These are phyloP conservation scores for Hapalemur alaotrensis DNA, from an alignment of 2,797 vertebrate genomes.

Conservation along the genomic window DNA sequence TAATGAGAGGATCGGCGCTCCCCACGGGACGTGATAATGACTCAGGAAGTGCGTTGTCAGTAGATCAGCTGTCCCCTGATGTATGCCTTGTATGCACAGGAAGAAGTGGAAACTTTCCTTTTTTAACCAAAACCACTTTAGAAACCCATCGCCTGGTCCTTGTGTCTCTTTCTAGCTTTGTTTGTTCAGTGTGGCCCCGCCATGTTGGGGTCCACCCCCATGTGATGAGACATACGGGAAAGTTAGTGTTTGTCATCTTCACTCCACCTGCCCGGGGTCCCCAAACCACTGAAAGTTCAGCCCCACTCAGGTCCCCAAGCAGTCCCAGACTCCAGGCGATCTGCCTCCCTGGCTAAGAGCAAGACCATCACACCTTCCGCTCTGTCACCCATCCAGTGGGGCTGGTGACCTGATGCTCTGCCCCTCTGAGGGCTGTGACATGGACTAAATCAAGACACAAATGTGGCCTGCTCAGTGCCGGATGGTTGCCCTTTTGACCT, in stretches of 20 bases:
- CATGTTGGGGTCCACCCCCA: not conserved
- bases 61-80: constrained; percentile 68
- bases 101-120: constrained; percentile 44
- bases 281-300: not conserved
- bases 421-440: not conserved
- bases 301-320: not conserved
- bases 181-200: not conserved
- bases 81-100: constrained; percentile 14
- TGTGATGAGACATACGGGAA: not conserved
- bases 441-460: not conserved
- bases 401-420: not conserved
- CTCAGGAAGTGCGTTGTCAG: constrained; percentile 56
- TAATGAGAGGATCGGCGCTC: constrained; percentile 71
- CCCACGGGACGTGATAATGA: constrained; percentile 66
- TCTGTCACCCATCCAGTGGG: not conserved
- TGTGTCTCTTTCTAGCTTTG: not conserved
- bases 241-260: not conserved
- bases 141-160: not conserved
- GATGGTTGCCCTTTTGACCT: not conserved
- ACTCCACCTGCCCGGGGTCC: not conserved
- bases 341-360: not conserved
- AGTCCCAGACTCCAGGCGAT: not conserved
- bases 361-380: not conserved
- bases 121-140: constrained; percentile 41
- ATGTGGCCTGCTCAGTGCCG: not conserved